Evolutionary conservation across 2,113 vertebrate species (phyloP).

Genomic region (Aleadryas rufinucha): DNA sequence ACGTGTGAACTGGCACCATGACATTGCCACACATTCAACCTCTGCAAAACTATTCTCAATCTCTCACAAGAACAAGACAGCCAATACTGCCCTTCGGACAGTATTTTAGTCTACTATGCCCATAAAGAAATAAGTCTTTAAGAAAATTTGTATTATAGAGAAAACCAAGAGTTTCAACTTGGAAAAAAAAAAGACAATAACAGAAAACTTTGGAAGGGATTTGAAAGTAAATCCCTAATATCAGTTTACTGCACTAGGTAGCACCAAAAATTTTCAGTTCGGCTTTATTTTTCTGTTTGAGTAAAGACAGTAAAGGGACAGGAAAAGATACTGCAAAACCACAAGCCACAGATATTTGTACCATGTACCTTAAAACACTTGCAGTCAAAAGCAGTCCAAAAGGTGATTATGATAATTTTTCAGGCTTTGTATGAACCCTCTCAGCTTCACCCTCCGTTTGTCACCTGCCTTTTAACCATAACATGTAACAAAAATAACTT

Average conservation of each 20-base stretch:
- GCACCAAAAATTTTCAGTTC: background rate
- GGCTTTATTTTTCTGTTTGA: background rate
- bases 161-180: background rate
- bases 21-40: background rate
- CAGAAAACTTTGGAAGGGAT: background rate
- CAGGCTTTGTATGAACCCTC: background rate
- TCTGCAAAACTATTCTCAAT: background rate
- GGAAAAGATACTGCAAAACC: background rate
- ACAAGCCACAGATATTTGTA: background rate
- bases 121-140: background rate
- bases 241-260: background rate
- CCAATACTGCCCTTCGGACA: background rate
- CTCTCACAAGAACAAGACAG: background rate
- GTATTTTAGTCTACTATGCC: background rate
- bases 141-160: background rate
- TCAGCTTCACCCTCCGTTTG: background rate
- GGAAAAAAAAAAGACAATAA: background rate
- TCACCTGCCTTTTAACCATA: background rate
- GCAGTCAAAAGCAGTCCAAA: background rate
- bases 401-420: background rate
- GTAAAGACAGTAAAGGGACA: background rate
- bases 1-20: background rate
- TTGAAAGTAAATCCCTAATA: background rate
- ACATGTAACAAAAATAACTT: background rate
- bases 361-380: background rate